phyloP scores from a whole-genome alignment of 2,888 invertebrate genomes.

The Ormyrus pomaceus region DNA sequence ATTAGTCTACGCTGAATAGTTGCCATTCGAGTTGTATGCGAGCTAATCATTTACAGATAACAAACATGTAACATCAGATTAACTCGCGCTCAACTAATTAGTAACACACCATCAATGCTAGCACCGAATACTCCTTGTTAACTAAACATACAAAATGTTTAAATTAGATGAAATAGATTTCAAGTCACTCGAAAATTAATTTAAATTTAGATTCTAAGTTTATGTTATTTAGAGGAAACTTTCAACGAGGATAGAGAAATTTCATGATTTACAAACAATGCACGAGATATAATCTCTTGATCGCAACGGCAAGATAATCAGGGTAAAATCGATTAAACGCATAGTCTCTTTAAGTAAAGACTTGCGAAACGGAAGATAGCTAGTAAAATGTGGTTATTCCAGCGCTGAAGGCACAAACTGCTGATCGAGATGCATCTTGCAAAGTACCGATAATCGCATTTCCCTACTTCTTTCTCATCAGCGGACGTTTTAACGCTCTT shows the following conservation, averaged over 20 bases:
- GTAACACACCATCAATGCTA: too few species aligned
- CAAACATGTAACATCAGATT: conserved; percentile 26
- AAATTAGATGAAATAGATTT: too few species aligned
- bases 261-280: too few species aligned
- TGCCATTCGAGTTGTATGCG: conserved; percentile 2
- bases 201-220: too few species aligned
- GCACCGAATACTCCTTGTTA: too few species aligned
- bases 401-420: conserved; percentile 2
- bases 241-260: too few species aligned
- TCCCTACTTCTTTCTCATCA: conserved; percentile 36
- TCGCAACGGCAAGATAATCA: conserved; percentile 9
- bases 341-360: not conserved
- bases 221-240: too few species aligned
- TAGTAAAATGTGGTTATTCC: conserved; percentile 42
- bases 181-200: too few species aligned
- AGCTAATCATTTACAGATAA: conserved; percentile 15
- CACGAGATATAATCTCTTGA: too few species aligned
- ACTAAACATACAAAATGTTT: too few species aligned
- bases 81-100: not conserved
- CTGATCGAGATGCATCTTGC: conserved; percentile 43
- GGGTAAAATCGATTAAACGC: conserved; percentile 6
- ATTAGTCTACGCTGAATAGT: not conserved
- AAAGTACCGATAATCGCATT: conserved; percentile 36
- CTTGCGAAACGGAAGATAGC: not conserved
- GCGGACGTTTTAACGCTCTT: conserved; percentile 31